Evolutionary conservation across 2,113 vertebrate species (phyloP).

Genomic region (Aramus guarauna): DNA sequence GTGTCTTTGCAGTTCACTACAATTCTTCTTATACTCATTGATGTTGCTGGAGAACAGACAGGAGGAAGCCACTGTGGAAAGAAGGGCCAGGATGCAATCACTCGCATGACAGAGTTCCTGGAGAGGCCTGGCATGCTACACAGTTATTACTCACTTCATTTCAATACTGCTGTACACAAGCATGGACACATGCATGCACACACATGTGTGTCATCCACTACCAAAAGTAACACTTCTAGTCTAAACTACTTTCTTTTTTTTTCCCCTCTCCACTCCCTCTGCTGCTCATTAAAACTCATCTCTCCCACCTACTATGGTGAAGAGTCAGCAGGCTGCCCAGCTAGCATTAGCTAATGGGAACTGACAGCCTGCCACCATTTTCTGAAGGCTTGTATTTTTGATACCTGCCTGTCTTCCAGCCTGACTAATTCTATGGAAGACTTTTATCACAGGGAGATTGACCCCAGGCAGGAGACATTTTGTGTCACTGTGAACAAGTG

Average conservation of each 20-base stretch:
- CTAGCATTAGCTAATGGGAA: constrained; percentile 30
- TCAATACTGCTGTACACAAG: not conserved
- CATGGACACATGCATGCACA: not conserved
- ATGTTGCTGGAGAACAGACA: not conserved
- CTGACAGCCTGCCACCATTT: constrained; percentile 45
- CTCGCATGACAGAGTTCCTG: fast-evolving
- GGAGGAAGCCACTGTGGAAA: not conserved
- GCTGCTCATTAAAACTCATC: constrained; percentile 60
- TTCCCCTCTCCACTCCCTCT: not conserved
- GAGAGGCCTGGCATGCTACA: not conserved
- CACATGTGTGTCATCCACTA: not conserved
- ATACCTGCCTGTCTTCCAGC: constrained; percentile 42
- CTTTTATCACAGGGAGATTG: constrained; percentile 48
- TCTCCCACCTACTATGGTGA: not conserved
- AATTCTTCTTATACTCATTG: not conserved
- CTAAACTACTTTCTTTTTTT: not conserved
- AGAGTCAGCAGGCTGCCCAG: constrained; percentile 36
- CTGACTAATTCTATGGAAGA: constrained; percentile 16
- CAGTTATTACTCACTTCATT: not conserved
- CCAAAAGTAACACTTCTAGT: not conserved
- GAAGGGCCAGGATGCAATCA: not conserved
- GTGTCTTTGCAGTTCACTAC: not conserved
- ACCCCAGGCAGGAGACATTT: constrained; percentile 47
- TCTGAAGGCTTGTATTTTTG: not conserved
- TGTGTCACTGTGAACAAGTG: constrained; percentile 24